Evolutionary conservation across 2,797 vertebrate genomes (phyloP).

Genomic region (Muscicapa striata): DNA sequence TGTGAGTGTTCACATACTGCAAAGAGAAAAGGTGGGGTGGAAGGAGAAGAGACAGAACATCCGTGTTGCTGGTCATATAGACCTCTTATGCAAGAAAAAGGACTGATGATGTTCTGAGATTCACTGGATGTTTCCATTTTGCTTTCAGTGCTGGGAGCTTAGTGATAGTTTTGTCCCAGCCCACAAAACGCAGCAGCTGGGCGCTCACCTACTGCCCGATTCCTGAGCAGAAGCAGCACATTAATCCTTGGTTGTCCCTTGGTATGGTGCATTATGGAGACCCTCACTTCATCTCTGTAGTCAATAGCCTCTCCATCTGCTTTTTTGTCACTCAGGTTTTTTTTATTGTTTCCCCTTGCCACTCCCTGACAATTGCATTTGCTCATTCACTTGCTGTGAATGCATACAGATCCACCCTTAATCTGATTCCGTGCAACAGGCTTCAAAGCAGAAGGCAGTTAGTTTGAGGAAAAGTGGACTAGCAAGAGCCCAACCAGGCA

Average conservation of each 20-base stretch:
- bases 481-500: not conserved
- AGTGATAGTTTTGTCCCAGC: not conserved
- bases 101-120: not conserved
- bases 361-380: not conserved
- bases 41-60: not conserved
- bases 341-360: not conserved
- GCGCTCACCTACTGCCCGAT: not conserved
- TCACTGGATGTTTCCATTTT: not conserved
- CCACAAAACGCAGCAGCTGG: not conserved
- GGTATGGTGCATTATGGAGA: not conserved
- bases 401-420: not conserved
- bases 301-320: not conserved
- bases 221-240: not conserved
- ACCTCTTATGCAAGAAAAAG: not conserved
- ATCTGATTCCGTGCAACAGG: not conserved
- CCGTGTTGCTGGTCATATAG: not conserved
- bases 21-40: not conserved
- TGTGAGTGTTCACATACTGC: not conserved
- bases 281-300: not conserved
- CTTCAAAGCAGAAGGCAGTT: constrained; percentile 21
- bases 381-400: not conserved
- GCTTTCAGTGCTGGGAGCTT: not conserved
- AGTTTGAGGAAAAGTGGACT: not conserved
- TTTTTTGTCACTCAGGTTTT: not conserved
- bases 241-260: not conserved